Evolutionary conservation across 2,888 invertebrate species (phyloP), one percentile per base, ranked within the genome.

Genomic region (Drosophila mimica): DNA sequence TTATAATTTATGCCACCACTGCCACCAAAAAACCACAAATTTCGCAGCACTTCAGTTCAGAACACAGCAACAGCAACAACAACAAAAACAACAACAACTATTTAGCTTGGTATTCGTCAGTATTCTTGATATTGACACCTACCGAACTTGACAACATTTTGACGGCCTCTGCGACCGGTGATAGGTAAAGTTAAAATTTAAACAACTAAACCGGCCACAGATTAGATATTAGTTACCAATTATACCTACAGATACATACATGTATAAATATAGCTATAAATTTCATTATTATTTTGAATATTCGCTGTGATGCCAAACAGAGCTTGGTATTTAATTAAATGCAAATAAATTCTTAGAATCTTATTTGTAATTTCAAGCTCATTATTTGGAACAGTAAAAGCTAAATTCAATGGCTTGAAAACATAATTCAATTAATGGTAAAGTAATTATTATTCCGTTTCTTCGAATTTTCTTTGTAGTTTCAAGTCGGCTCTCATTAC

Each of bases 1-100:
- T 43, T 51, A 76, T 76, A 79, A 76, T 69, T 80, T 73, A 79
- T 80, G 76, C 76, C 65, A 54, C 61, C 66, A 20, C 34, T 69
- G 65, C 53, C 61, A 61, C 62, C 79, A 66, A 85, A 85, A 81
- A 70, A 70, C 82, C 82, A 64, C 82, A 88, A 86, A 79, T 88
- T 83, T 77, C 65, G 79, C 75, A 56, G 40, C 70, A 67, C 72
- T 59, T 58, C 81, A 65, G 20, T 70, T 63, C 70, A 53, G 67
- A 54, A 66, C 70, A 49, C 68, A n/a, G 7, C 38, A 38, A 49
- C 68, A n/a, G 7, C 38, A 38, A n/a, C 13, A 17, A 25, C 15
- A 36, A 13, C 15, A 34, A 30, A 30, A 52, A 36, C 17, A 28
- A 28, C 20, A 17, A 36, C 52, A 70, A 65, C 80, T 79, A n/a